These are phyloP conservation scores for Phymatocera aterrima DNA, from an alignment of 2,888 invertebrate genomes.

Conservation along the genomic window DNA sequence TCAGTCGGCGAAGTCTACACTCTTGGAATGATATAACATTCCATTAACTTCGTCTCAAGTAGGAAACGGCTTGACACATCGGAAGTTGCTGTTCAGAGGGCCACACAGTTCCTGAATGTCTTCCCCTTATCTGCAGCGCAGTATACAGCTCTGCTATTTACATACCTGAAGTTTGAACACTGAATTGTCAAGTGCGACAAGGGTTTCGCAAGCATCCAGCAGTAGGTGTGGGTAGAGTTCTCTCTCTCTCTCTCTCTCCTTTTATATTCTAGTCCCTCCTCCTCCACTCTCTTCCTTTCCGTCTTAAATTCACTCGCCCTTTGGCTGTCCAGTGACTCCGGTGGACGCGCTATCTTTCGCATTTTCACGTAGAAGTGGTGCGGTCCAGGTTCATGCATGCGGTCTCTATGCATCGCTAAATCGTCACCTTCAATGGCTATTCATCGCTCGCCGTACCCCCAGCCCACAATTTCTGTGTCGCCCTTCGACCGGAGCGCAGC, in stretches of 20 bases:
- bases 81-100: neutral
- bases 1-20: neutral
- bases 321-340: too few species aligned
- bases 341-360: too few species aligned
- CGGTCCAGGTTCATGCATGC: neutral
- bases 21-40: neutral
- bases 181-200: neutral
- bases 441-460: neutral
- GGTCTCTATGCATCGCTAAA: neutral
- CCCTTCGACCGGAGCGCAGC: neutral
- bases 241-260: too few species aligned
- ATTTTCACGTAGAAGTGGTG: too few species aligned
- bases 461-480: neutral
- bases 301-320: too few species aligned
- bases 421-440: constrained; percentile 25
- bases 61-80: neutral
- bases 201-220: neutral
- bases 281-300: too few species aligned
- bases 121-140: neutral
- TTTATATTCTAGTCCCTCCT: too few species aligned
- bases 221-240: too few species aligned
- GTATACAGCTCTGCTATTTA: neutral
- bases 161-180: neutral
- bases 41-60: neutral
- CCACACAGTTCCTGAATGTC: neutral